A percentile compares a stretch with the other conserved stretches of the same genome.
phyloP scores from a whole-genome alignment of 2,888 invertebrate species.

The Brachylomia viminalis region DNA sequence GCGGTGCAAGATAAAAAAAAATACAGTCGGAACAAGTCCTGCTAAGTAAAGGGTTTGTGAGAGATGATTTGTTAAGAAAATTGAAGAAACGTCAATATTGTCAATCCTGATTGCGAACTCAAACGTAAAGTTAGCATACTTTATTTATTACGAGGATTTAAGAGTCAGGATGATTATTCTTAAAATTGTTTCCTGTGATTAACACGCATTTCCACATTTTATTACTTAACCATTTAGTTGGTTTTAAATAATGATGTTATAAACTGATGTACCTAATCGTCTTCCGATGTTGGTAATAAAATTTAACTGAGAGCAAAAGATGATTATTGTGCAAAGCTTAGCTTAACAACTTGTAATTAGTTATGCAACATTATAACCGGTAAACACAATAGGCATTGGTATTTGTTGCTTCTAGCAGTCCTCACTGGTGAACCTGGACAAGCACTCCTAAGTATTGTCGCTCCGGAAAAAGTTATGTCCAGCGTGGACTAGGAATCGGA shows the following conservation, averaged over 20 bases:
- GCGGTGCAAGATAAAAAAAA: neutral
- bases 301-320: constrained; percentile 26
- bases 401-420: constrained; percentile 7
- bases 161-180: neutral
- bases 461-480: neutral
- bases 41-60: neutral
- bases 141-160: neutral
- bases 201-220: neutral
- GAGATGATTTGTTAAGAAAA: neutral
- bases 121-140: neutral
- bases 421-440: neutral
- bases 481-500: neutral
- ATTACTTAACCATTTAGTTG: neutral
- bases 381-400: constrained; percentile 34
- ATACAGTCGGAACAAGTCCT: neutral
- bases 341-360: constrained; percentile 22
- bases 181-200: neutral
- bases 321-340: constrained; percentile 31
- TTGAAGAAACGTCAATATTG: neutral
- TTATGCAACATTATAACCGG: constrained; percentile 39
- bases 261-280: neutral
- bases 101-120: neutral
- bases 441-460: neutral
- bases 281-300: constrained; percentile 11
- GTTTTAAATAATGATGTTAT: neutral